phyloP scores from a whole-genome alignment of 2,888 invertebrate genomes.

The Lasioglossum oenotherae region DNA sequence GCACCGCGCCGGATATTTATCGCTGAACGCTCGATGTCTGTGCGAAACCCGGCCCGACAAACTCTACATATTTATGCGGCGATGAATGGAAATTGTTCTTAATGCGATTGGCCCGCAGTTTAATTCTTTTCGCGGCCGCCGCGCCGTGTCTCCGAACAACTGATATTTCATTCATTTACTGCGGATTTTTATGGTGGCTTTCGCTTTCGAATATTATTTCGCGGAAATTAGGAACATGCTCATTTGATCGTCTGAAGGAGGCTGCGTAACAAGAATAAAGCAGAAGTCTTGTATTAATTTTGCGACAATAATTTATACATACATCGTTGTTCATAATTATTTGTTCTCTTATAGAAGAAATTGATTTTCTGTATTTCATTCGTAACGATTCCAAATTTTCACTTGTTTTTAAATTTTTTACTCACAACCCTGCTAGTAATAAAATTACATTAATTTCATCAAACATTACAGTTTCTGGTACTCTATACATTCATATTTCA shows the following conservation, averaged over 20 bases:
- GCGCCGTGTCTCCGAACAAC: neutral
- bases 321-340: neutral
- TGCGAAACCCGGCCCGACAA: neutral
- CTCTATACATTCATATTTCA: neutral
- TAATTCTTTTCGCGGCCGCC: neutral
- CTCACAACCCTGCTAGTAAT: neutral
- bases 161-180: neutral
- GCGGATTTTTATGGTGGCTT: neutral
- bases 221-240: neutral
- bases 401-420: neutral
- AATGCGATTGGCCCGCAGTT: neutral
- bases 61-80: neutral
- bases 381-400: neutral
- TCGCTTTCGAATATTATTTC: neutral
- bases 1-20: neutral
- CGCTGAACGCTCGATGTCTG: neutral
- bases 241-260: neutral
- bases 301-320: neutral
- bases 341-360: neutral
- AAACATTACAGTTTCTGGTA: neutral
- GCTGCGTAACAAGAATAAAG: neutral
- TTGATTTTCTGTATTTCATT: neutral
- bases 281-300: neutral
- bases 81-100: neutral
- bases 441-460: neutral